Base-by-base conservation (phyloP, 2,113 vertebrate genomes). In the Connochaetes taurinus region DNA sequence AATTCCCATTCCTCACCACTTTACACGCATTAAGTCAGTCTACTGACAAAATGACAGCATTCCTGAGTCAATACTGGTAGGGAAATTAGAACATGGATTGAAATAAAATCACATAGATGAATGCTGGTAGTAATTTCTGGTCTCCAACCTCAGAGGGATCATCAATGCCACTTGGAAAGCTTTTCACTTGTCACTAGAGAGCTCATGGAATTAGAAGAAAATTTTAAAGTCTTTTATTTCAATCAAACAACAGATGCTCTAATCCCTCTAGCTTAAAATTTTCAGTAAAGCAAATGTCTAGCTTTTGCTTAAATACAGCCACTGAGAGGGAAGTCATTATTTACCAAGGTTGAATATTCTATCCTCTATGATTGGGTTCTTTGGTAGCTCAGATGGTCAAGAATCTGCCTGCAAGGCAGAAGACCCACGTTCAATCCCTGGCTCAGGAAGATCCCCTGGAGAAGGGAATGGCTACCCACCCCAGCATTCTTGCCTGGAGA, bases 181-280 rank as follows among this genome's bases (percentile, higher is more conserved):
- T 43, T 94, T 95, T 76, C 76, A 86, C 13, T 82, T 83, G 84
- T 92, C 82, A 87, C 7, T 16, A 87, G 33, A 83, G 11, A 87
- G 81, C 55, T 87, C 57, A 62, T 0, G 16, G 8, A 97, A 92
- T 12, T 94, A 11, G 29, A 87, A 83, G 50, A 92, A 91, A 7
- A 89, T 60, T 84, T 95, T 85, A 27, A 86, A 47, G 31, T 84
- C 58, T 90, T 94, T 97, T 90, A 64, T 86, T 96, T 93, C 17
- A 43, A 17, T 57, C 50, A 78, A 91, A 50, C 31, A 94, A 76
- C 27, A 90, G 47, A 62, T 58, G 10, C 25, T 97, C 19, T 91
- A 89, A 83, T 82, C 7, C 8, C 10, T 80, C 36, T 53, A 62
- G 57, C 87, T 64, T n/a, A 80, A 90, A 92, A 81, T 58, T 86